These are phyloP conservation scores for Pygocentrus nattereri DNA, from an alignment of 2,797 vertebrate species.

Conservation along the genomic window DNA sequence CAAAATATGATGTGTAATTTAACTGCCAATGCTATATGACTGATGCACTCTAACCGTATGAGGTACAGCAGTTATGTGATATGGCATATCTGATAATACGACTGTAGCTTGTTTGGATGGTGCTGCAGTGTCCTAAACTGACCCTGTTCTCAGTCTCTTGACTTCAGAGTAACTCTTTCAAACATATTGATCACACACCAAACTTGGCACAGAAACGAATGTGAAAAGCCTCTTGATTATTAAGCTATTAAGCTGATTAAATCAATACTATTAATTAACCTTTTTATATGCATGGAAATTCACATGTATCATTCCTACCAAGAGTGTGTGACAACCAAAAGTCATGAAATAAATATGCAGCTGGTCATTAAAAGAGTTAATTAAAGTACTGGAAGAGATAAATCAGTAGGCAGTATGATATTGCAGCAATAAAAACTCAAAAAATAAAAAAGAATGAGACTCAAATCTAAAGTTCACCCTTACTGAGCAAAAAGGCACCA, in stretches of 20 bases:
- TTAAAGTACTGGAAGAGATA: neutral
- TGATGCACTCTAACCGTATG: too few relatives aligned
- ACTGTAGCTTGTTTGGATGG: neutral
- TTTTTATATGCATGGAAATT: neutral
- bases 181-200: neutral
- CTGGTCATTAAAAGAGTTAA: neutral
- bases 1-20: too few relatives aligned
- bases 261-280: neutral
- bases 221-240: neutral
- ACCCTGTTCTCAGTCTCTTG: neutral
- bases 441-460: neutral
- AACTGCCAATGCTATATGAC: too few relatives aligned
- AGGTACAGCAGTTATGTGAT: too few relatives aligned
- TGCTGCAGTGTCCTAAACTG: neutral
- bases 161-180: neutral
- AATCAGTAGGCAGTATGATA: neutral
- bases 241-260: neutral
- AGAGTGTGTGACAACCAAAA: too few relatives aligned
- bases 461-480: too few relatives aligned
- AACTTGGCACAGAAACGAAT: neutral
- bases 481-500: too few relatives aligned
- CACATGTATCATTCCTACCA: neutral
- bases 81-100: neutral
- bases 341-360: neutral
- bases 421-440: neutral